A percentile compares a stretch with the other conserved stretches of the same genome.
phyloP scores from a whole-genome alignment of 2,888 invertebrate genomes.

The Monochamus alternatus region DNA sequence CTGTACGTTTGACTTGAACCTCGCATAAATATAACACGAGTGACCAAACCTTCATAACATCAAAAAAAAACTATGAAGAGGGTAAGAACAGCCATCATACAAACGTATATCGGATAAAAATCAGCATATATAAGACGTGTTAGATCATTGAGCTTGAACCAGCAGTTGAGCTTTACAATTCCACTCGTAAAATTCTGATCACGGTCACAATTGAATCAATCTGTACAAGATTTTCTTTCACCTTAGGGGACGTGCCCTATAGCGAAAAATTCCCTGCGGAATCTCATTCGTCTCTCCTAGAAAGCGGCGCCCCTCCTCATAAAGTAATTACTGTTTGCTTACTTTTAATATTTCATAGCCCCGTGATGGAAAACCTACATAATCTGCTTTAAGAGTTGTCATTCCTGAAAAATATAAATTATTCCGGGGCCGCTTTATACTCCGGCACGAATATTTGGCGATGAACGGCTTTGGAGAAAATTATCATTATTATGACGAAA shows the following conservation, averaged over 20 bases:
- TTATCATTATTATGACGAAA: no score
- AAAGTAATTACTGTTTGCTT: slow-evolving; percentile 37
- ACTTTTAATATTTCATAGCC: slow-evolving; percentile 27
- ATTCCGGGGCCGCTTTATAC: neutral
- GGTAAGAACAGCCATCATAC: slow-evolving; percentile 1
- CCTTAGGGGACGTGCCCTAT: slow-evolving; percentile 33
- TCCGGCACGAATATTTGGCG: slow-evolving; percentile 23
- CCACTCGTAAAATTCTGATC: slow-evolving; percentile 47
- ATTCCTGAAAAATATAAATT: neutral
- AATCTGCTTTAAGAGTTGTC: neutral
- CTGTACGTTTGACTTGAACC: no score
- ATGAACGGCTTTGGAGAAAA: neutral
- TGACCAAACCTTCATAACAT: no score
- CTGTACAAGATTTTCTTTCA: slow-evolving; percentile 49
- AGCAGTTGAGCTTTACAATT: slow-evolving; percentile 22
- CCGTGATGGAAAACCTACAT: neutral
- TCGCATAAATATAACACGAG: no score
- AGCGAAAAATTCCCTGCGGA: slow-evolving; percentile 19
- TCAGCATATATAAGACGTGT: slow-evolving; percentile 3
- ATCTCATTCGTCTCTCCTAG: slow-evolving; percentile 24
- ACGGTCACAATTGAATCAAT: slow-evolving; percentile 53
- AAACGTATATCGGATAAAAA: neutral
- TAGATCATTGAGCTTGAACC: slow-evolving; percentile 14
- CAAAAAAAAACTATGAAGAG: no score
- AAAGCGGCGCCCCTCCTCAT: slow-evolving; percentile 12